Evolutionary conservation across 2,888 invertebrate species (phyloP), one percentile per base, ranked within the genome.

Genomic region (Epinotia demarniana): DNA sequence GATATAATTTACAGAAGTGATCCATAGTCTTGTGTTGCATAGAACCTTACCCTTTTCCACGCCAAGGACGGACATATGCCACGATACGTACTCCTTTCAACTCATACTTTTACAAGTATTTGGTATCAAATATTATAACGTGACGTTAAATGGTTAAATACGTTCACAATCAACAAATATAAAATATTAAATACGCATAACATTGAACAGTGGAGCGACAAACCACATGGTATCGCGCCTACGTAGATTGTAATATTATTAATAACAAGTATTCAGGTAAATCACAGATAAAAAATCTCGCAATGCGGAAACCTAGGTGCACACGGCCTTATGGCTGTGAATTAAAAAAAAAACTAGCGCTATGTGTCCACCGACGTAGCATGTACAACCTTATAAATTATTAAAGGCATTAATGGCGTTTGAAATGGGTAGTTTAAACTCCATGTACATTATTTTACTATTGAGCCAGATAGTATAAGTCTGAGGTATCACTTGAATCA

Each of bases 201-300:
- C 16, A 39, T 68, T 68, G 43, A 46, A 60, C 27, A 60, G 49
- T 66, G n/a, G 13, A 55, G 46, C 46, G 58, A 46, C 16, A 33
- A 61, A 61, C 33, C 33, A 33, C 61, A 61, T 43, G 43, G 46
- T 49, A n/a, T 23, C 27, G 2, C 46, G 57, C 69, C 13, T 33
- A 66, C 27, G 12, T 9, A 39, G 39, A 39, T 12, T 43, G 19
- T n/a, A n/a, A 58, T 43, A 57, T 58, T 46, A 60, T 27, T 27
- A 27, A 27, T 53, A 58, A 69, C 60, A 58, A 69, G 55, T 71
- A 75, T 72, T 72, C 66, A 75, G 61, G 49, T 75, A 72, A 75
- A 75, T 75, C 75, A 75, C 75, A 75, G 75, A 77, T 77, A 61
- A 74, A 74, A 73, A 77, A 77, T 74, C 74, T 74, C 74, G 33